phyloP scores from a whole-genome alignment of 92 coral and sea anemone genomes.

The Pocillopora grandis region DNA sequence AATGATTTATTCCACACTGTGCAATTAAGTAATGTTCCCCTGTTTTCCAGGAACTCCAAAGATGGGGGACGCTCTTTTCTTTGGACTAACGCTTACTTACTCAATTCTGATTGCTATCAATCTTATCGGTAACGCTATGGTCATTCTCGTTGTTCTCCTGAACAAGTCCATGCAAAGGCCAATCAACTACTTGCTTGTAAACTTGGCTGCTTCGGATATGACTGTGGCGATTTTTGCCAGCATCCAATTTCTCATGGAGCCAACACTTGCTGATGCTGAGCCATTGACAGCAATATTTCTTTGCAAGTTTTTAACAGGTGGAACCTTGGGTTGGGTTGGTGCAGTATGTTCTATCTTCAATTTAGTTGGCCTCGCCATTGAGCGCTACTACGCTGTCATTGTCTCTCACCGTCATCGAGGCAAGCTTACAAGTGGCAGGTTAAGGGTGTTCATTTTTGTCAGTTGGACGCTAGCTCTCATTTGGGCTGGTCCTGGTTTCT shows the following conservation, averaged over 20 bases:
- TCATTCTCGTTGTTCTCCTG: conserved; percentile 22
- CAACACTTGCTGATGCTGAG: conserved; percentile 17
- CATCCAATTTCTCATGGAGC: conserved; percentile 17
- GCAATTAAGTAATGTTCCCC: neutral
- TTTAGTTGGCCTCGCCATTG: conserved; percentile 6
- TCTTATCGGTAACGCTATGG: conserved; percentile 26
- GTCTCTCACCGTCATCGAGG: neutral
- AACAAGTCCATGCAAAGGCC: conserved; percentile 16
- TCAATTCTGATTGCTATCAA: conserved; percentile 9
- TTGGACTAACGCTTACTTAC: neutral
- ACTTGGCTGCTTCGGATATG: conserved; percentile 33
- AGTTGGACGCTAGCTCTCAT: conserved; percentile 4
- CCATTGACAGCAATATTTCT: conserved; percentile 24
- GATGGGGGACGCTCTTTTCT: neutral
- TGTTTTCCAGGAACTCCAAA: neutral
- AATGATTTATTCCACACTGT: too few relatives aligned
- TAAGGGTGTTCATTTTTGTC: neutral
- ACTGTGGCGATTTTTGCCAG: conserved; percentile 11
- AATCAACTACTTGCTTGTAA: conserved; percentile 26
- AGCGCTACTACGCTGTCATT: conserved; percentile 7
- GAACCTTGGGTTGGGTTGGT: conserved; percentile 28
- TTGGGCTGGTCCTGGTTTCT: conserved; percentile 25
- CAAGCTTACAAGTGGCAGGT: neutral
- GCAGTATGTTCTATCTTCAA: neutral
- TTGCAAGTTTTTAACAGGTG: conserved; percentile 49